Base-by-base conservation (phyloP, 2,888 invertebrate genomes). In the Torymus tubicola region DNA sequence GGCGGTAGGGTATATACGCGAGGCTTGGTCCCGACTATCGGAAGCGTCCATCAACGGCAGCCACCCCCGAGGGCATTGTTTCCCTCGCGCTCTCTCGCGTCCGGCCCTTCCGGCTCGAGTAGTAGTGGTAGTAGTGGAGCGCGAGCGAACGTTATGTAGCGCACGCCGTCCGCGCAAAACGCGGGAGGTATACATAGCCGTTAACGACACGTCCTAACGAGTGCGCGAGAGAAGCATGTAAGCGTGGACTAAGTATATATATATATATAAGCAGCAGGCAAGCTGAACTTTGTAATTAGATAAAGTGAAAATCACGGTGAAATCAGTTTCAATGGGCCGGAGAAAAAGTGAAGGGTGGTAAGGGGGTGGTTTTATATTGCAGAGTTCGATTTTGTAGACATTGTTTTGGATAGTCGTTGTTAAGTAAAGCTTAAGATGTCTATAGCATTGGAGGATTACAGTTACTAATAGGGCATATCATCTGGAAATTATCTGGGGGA, bases 1-100 rank as follows among this genome's bases (percentile, higher is more conserved):
- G n/a, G 52, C 13, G 10, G 8, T 42, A 42, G 42, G 42, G 42
- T 42, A 8, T 21, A 21, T 21, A 21, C 21, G 21, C 21, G 53
- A 13, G 53, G 52, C 52, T 58, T 16, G 84, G 84, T 69, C 31
- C 61, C 65, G 76, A 78, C 85, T 89, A 89, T 89, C 89, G 88
- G 88, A 88, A 88, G 87, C 89, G 89, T 89, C 89, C 87, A 89
- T 89, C 89, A 89, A 83, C 87, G 82, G 85, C 88, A 88, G 85
- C 83, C 81, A 85, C 85, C 86, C 89, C 89, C 87, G 82, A 85
- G 86, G 89, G 88, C 87, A 87, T 87, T 89, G 88, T 89, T 89
- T 84, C 87, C 85, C 86, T 84, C 21, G 84, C 68, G 60, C 87
- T 85, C 86, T 84, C 21, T 84, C 68, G 60, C 64, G 67, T 70